phyloP scores from a whole-genome alignment of 2,113 vertebrate genomes.

The Egretta garzetta region DNA sequence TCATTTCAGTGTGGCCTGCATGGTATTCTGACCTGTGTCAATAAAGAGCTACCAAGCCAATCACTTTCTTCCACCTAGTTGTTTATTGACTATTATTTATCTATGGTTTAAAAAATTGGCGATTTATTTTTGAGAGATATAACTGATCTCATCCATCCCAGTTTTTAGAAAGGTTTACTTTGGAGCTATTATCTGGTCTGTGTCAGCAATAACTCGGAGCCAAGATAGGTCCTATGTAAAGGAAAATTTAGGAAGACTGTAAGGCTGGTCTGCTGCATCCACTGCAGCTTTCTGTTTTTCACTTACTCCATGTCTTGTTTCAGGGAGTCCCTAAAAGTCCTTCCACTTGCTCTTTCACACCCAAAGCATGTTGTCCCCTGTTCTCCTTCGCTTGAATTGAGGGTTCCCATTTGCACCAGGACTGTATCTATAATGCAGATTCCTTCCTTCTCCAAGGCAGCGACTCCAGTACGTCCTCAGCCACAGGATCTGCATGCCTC shows the following conservation, averaged over 20 bases:
- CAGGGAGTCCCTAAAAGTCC: not conserved
- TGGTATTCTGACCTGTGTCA: not conserved
- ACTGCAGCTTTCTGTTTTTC: not conserved
- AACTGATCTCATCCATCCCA: not conserved
- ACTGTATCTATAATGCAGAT: not conserved
- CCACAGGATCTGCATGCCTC: not conserved
- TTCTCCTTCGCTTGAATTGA: not conserved
- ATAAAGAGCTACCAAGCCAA: not conserved
- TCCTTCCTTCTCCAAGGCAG: not conserved
- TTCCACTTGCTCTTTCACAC: not conserved
- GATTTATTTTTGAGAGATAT: not conserved
- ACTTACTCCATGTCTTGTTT: not conserved
- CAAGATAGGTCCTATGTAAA: not conserved
- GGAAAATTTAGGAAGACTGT: not conserved
- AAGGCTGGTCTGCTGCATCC: not conserved
- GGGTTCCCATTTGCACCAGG: not conserved
- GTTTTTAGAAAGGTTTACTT: not conserved
- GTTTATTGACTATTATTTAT: not conserved
- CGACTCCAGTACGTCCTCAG: not conserved
- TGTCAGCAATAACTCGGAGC: not conserved
- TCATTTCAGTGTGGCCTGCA: not conserved
- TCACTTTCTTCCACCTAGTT: not conserved
- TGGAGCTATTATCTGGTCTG: not conserved
- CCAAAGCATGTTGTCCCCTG: not conserved
- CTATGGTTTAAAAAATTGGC: accelerated